Percentiles rank a stretch among this genome's conserved stretches.
Conservation (phyloP, 2,113 vertebrate species). For the Salvelinus namaycush region DNA sequence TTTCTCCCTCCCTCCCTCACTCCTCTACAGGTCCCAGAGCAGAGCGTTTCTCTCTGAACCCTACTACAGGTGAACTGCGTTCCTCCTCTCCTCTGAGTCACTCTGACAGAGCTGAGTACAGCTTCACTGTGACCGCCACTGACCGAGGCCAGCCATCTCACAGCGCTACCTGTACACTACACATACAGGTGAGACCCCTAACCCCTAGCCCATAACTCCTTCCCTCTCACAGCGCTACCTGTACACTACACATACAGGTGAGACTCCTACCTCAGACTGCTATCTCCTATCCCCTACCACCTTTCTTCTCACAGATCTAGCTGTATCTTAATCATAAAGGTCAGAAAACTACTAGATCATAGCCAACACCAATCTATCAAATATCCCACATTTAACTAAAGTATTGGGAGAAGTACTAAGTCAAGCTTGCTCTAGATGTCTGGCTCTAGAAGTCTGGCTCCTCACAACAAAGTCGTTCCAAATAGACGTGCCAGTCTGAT, state of each 20-base stretch:
- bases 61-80: constrained; percentile 84
- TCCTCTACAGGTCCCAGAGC: constrained; percentile 81
- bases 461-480: constrained; percentile 45
- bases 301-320: no score
- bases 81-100: constrained; percentile 82
- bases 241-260: constrained; percentile 87
- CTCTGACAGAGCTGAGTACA: constrained; percentile 82
- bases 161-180: constrained; percentile 80
- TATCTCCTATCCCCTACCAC: no score
- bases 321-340: no score
- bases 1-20: not conserved
- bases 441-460: not conserved
- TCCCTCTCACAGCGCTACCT: constrained; percentile 75
- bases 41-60: constrained; percentile 88
- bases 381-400: no score
- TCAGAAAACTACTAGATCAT: no score
- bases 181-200: constrained; percentile 81
- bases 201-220: no score
- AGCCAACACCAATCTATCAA: no score
- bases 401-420: no score
- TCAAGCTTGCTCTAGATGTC: no score
- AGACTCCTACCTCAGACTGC: constrained; percentile 3
- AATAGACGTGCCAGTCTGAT: constrained; percentile 59
- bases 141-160: constrained; percentile 80
- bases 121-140: constrained; percentile 80